Conservation (phyloP, 2,113 vertebrate species). For the Dascyllus trimaculatus region DNA sequence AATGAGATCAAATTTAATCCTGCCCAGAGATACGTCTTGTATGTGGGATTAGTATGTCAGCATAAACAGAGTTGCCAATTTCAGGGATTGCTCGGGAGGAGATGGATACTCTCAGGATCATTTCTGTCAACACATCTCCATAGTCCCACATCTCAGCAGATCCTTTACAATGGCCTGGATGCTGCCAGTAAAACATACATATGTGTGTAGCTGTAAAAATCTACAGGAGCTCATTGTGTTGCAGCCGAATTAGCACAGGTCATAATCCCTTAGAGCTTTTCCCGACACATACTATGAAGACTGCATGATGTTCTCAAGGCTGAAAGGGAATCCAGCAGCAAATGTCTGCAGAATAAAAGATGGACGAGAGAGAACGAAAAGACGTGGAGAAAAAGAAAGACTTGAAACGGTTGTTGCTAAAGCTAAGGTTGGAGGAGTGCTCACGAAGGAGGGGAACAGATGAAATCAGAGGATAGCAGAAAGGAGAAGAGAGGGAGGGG, state of each 20-base stretch:
- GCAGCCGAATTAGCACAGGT: background rate
- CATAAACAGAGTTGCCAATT: constrained; percentile 7
- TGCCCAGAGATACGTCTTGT: constrained; percentile 1
- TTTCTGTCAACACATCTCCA: constrained; percentile 9
- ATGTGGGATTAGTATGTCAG: constrained; percentile 19
- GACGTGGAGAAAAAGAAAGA: background rate
- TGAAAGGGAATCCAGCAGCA: background rate
- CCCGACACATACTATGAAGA: background rate
- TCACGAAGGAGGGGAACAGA: constrained; percentile 5
- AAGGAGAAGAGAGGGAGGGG: constrained; percentile 13
- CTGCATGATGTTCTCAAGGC: background rate
- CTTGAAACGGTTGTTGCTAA: background rate
- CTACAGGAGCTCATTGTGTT: background rate
- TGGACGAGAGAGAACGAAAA: background rate
- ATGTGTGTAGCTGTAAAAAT: background rate
- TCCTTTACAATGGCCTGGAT: background rate
- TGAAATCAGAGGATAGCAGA: constrained; percentile 11
- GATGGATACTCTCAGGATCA: background rate
- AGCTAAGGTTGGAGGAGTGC: constrained; percentile 1
- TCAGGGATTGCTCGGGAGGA: background rate
- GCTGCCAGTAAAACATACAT: background rate
- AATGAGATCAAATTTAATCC: constrained; percentile 35
- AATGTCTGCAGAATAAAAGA: background rate
- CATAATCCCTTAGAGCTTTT: background rate
- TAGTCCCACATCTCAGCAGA: background rate